Base-by-base conservation (phyloP, 2,113 vertebrate species). In the Anolis sagrei region DNA sequence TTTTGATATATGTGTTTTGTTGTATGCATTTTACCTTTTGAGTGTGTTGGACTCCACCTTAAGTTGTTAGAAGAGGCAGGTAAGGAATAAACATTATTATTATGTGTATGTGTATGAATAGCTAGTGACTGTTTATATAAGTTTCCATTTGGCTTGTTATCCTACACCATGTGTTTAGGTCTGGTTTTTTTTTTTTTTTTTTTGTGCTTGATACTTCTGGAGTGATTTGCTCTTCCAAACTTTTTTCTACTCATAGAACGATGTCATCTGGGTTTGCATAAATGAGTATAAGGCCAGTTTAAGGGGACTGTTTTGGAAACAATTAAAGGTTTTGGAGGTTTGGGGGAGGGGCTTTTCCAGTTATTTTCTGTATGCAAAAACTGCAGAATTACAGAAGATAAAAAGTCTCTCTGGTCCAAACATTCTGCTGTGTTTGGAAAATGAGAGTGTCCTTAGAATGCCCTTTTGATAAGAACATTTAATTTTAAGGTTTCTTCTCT, bases 401-500 rank as follows among this genome's bases (percentile, higher is more conserved):
- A 76, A 36, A 66, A 14, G 36, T 13, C 23, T 16, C 16, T 68
- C 64, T 29, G 49, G 6, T 7, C 49, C 83, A 29, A 39, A 29
- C 36, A 32, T 91, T 83, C 75, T 86, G 51, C 77, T 82, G 18
- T 86, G 54, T 36, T 2, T 86, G 91, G 82, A 85, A 84, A 14
- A 87, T 32, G 80, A 76, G 14, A 51, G 64, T 89, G 68, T 11
- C 61, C 79, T 48, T 81, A 72, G 48, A 86, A 87, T 61, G 64
- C 13, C 11, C 61, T 88, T 39, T 86, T 76, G 21, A 87, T 14
- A 72, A 85, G 85, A 82, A 0, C 39, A 82, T 89, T 84, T 61
- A 86, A 91, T 74, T 89, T 89, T 74, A 80, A 90, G 93, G 44
- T 21, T 68, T 80, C 89, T 88, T 74, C 29, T 18, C 11, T 13